Evolutionary conservation across 2,888 invertebrate species (phyloP).

Genomic region (Melinaea marsaeus): DNA sequence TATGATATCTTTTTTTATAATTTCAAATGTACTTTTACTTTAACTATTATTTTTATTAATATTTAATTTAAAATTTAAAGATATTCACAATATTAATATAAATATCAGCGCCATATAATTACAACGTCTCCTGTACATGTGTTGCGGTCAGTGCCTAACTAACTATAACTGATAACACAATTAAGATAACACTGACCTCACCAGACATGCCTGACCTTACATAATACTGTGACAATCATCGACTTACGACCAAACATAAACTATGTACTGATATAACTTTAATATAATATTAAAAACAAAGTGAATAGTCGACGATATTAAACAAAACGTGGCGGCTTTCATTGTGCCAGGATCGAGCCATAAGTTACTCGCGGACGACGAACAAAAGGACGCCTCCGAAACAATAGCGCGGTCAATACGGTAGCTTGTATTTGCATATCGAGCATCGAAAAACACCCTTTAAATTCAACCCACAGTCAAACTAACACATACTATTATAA

Average conservation of each 20-base stretch:
- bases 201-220: background rate
- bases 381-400: constrained; percentile 42
- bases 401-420: constrained; percentile 66
- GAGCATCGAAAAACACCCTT: constrained; percentile 49
- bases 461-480: constrained; percentile 2
- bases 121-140: constrained; percentile 16
- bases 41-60: background rate
- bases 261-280: background rate
- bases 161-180: constrained; percentile 55
- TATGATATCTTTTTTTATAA: too few relatives aligned
- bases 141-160: constrained; percentile 36
- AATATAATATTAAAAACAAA: constrained; percentile 22
- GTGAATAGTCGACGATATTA: constrained; percentile 57
- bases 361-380: constrained; percentile 50
- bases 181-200: constrained; percentile 50
- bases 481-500: background rate
- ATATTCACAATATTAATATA: background rate
- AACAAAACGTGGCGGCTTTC: constrained; percentile 42
- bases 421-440: constrained; percentile 69
- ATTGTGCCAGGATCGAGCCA: constrained; percentile 45
- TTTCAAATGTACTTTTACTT: too few relatives aligned
- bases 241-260: too few relatives aligned
- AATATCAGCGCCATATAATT: constrained; percentile 26
- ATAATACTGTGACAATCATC: too few relatives aligned
- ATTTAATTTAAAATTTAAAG: background rate